Base-by-base conservation (phyloP, 2,797 vertebrate genomes). In the Catamblyrhynchus diadema region DNA sequence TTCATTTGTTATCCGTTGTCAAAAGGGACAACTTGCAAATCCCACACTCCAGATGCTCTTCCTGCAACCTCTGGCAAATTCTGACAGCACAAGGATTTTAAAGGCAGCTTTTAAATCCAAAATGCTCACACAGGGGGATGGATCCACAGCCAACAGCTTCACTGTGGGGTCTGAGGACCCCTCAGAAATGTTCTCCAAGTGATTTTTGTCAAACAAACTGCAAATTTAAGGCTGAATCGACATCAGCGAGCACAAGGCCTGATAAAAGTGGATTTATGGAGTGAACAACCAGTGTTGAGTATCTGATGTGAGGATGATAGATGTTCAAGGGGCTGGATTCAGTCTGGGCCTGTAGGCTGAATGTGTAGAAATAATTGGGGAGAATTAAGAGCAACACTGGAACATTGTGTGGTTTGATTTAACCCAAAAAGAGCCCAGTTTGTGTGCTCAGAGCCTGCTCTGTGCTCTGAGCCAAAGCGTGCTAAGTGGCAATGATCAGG, bases 261-360 rank as follows among this genome's bases (percentile, higher is more conserved):
- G 84, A 88, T 94, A 93, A 82, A 47, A 72, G 60, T 66, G 78
- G 71, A 92, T 93, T 93, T 90, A 93, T 77, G 16, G 91, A 56
- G 94, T 85, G 86, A 56, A 91, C 92, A 92, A 41, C 8, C 33
- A 35, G 64, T 28, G 67, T 2, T 90, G 56, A 89, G 56, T 72
- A 28, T 87, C 86, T 73, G 84, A 70, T 57, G 51, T 80, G 72
- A 41, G 88, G 61, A 47, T 62, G 86, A 91, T 51, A 72, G 66
- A 60, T 44, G 67, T 70, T 17, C 74, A 28, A 42, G 91, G 56
- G 84, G 67, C 61, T 81, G 66, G 50, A 54, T 94, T 90, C 23
- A 69, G 70, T 59, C 77, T 70, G 75, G 59, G 50, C 48, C 45
- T 22, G 24, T 14, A 42, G 66, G 22, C 1, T 80, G 91, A 75